Percentiles rank a stretch among this genome's conserved stretches.
Evolutionary conservation across 2,113 vertebrate genomes (phyloP).

Genomic region (Proterorhinus semilunaris): DNA sequence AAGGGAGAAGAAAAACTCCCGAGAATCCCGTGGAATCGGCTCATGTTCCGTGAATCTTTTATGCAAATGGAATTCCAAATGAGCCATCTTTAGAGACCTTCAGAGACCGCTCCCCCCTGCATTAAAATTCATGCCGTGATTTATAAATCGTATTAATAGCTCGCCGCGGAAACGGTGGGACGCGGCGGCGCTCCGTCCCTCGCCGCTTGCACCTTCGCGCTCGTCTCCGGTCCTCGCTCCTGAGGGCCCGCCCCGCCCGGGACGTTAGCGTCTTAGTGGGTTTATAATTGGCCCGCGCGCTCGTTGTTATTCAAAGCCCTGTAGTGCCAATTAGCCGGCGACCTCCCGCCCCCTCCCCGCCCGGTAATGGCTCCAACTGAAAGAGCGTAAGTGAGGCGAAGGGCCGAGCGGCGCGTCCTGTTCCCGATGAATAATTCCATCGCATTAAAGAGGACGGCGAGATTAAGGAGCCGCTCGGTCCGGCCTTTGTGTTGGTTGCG

Average conservation of each 20-base stretch:
- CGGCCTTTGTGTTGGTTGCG: background rate
- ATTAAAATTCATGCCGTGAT: constrained; percentile 87
- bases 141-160: constrained; percentile 82
- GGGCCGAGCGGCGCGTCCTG: constrained; percentile 79
- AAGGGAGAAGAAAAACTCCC: constrained; percentile 53
- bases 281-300: constrained; percentile 79
- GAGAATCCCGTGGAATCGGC: constrained; percentile 72
- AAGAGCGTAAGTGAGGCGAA: constrained; percentile 76
- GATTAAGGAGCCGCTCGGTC: constrained; percentile 67
- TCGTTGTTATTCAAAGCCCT: constrained; percentile 78
- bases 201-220: background rate
- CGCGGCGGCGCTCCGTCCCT: constrained; percentile 50
- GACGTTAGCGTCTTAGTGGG: constrained; percentile 62
- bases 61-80: constrained; percentile 87
- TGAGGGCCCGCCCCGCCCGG: background rate
- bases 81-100: constrained; percentile 80
- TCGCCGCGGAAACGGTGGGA: constrained; percentile 52
- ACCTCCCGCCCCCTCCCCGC: constrained; percentile 77
- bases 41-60: constrained; percentile 83
- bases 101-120: constrained; percentile 76
- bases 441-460: constrained; percentile 84
- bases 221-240: constrained; percentile 33
- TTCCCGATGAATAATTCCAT: constrained; percentile 92
- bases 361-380: constrained; percentile 68
- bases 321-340: constrained; percentile 81